A percentile compares a stretch with the other conserved stretches of the same genome.
Conservation (phyloP, 2,888 invertebrate genomes). For the Caenorhabditis virilis region DNA sequence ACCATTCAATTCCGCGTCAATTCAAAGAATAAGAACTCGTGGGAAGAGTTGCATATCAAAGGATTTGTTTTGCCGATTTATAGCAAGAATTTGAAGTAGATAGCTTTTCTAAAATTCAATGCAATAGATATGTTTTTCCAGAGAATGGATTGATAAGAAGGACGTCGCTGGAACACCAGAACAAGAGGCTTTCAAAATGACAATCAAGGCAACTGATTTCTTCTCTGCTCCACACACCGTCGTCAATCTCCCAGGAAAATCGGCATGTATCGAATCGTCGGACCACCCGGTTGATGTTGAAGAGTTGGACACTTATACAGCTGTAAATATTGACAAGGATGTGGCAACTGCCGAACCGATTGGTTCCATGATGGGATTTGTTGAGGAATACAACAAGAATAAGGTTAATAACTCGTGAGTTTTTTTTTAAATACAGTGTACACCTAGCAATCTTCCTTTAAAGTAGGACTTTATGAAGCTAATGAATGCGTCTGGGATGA, state of each 20-base stretch:
- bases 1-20: slow-evolving; percentile 30
- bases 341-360: slow-evolving; percentile 28
- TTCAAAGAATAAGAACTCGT: slow-evolving; percentile 7
- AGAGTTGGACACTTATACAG: slow-evolving; percentile 26
- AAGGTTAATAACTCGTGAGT: neutral
- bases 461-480: no score
- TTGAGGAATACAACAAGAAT: slow-evolving; percentile 18
- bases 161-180: slow-evolving; percentile 12
- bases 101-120: slow-evolving; percentile 2
- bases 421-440: no score
- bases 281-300: slow-evolving; percentile 34
- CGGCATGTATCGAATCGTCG: slow-evolving; percentile 23
- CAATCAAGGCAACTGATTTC: slow-evolving; percentile 16
- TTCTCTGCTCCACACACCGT: slow-evolving; percentile 33
- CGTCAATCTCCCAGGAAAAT: slow-evolving; percentile 28
- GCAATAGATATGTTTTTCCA: neutral
- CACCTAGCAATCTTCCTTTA: no score
- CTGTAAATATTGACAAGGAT: slow-evolving; percentile 30
- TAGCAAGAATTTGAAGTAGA: slow-evolving; percentile 8
- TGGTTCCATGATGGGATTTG: slow-evolving; percentile 26
- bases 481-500: no score
- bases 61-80: slow-evolving; percentile 32
- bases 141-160: slow-evolving; percentile 1
- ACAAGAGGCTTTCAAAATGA: slow-evolving; percentile 22
- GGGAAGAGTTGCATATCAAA: slow-evolving; percentile 16